Evolutionary conservation across 2,113 vertebrate species (phyloP).

Genomic region (Myiozetetes cayanensis): DNA sequence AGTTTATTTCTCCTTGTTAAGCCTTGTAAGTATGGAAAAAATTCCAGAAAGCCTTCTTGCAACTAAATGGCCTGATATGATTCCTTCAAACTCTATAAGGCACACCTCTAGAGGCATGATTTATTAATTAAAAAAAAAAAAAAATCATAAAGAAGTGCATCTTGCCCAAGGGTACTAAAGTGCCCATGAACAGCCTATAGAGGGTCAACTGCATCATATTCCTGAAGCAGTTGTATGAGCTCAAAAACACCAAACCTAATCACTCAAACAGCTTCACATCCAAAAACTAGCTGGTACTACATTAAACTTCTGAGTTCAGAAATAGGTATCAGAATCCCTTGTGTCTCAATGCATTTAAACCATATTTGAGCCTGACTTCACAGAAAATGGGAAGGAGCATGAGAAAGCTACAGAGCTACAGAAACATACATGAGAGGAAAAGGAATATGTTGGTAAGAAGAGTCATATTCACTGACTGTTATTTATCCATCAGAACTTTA

Average conservation of each 20-base stretch:
- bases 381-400: not conserved
- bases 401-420: not conserved
- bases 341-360: not conserved
- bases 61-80: not conserved
- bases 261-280: not conserved
- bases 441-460: not conserved
- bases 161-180: not conserved
- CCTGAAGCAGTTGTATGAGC: not conserved
- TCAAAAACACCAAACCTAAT: not conserved
- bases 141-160: not conserved
- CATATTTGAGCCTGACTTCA: not conserved
- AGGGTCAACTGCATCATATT: not conserved
- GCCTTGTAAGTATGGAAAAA: not conserved
- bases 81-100: not conserved
- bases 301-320: not conserved
- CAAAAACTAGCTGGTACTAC: not conserved
- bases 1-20: slow-evolving; percentile 28
- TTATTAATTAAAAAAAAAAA: not conserved
- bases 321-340: not conserved
- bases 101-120: not conserved
- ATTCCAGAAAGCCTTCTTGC: not conserved
- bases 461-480: not conserved
- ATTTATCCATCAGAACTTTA: not conserved
- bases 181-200: not conserved
- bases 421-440: not conserved